These are phyloP conservation scores for Andricus grossulariae DNA, from an alignment of 1,140 invertebrate species.

Conservation along the genomic window DNA sequence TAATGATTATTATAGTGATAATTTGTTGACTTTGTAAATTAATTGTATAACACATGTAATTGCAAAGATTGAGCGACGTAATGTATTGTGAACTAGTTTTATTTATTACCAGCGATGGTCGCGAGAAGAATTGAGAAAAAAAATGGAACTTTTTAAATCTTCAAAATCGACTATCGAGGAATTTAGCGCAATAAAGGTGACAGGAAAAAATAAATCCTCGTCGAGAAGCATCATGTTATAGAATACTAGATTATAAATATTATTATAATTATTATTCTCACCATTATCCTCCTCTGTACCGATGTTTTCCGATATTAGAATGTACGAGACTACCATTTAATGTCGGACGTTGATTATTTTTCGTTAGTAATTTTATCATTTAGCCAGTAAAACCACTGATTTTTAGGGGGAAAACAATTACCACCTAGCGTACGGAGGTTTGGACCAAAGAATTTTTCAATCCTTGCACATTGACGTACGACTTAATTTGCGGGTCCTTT, in stretches of 20 bases:
- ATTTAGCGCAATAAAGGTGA: background rate
- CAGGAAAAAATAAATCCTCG: conserved; percentile 21
- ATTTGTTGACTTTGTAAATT: conserved; percentile 16
- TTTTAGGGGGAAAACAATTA: conserved; percentile 23
- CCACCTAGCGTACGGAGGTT: conserved; percentile 35
- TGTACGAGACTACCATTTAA: conserved; percentile 60
- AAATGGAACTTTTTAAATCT: background rate
- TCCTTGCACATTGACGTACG: conserved; percentile 40
- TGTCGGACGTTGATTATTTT: conserved; percentile 56
- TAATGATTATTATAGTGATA: conserved; percentile 2
- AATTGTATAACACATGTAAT: background rate
- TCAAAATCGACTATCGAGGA: background rate
- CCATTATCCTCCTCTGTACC: conserved; percentile 64
- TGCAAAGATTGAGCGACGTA: background rate
- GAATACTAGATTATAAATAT: conserved; percentile 50
- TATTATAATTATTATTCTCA: conserved; percentile 66
- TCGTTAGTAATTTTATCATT: conserved; percentile 31
- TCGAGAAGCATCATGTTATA: conserved; percentile 64
- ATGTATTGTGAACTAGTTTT: background rate
- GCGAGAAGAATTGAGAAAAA: background rate
- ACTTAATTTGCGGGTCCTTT: conserved; percentile 38
- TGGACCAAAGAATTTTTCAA: conserved; percentile 63
- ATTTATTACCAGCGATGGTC: background rate
- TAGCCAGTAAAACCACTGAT: conserved; percentile 44
- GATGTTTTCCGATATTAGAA: conserved; percentile 62